Evolutionary conservation across 2,888 invertebrate species (phyloP), one percentile per base, ranked within the genome.

Genomic region (Polydrusus pterygomalis): DNA sequence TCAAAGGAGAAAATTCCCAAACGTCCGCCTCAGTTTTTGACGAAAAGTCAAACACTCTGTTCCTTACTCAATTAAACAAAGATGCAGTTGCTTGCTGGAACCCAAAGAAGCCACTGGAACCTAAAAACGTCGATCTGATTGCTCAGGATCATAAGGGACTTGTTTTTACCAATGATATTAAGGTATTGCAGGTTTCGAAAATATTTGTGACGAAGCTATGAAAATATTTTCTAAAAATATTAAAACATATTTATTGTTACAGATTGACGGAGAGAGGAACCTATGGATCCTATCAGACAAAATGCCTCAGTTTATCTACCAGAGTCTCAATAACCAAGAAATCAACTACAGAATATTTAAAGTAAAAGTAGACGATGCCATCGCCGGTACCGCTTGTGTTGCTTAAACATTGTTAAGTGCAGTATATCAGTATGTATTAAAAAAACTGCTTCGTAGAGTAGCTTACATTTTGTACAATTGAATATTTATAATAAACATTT

Each of bases 61-160:
- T 95, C 88, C 93, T 95, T 81, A 93, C 94, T 1, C 94, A 94
- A 89, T 89, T 94, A 43, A 94, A 93, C 84, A 92, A 91, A 81
- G 93, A 96, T 83, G 95, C 93, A 0, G 89, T 96, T 1, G 94
- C 92, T 0, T 96, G 96, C 85, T 96, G 96, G 96, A 95, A 96
- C 84, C 89, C 91, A 0, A 89, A 89, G 65, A 91, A 91, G 79
- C 91, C 92, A 0, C 91, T 93, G 81, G 91, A 89, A 30, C 88
- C 91, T 0, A 91, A 92, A 58, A 94, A 90, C 83, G 90, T 93
- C 83, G 93, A 91, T 0, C 87, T 95, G 0, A 90, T 94, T 9
- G 91, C 92, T 74, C 91, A 90, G 65, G 93, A 95, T 83, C 89
- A 92, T n/a, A 89, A 89, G 45, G 90, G 91, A 8, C 87, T 93